These are phyloP conservation scores for Lordiphosa fenestrarum DNA, from an alignment of 2,888 invertebrate genomes.

Conservation along the genomic window DNA sequence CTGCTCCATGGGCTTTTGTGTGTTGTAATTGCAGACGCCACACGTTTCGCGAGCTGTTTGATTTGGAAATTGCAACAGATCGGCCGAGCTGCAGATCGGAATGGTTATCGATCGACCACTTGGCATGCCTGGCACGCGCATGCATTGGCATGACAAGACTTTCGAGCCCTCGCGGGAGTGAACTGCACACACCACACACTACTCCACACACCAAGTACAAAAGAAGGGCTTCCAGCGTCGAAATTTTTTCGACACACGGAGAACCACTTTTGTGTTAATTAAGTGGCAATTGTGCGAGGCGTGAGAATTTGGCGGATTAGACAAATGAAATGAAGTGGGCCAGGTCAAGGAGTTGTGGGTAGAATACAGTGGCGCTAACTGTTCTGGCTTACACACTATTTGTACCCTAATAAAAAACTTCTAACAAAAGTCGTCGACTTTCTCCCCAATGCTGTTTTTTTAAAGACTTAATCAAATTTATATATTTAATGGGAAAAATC, in stretches of 20 bases:
- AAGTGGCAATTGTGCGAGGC: conserved; percentile 72
- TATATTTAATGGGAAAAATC: too few species aligned
- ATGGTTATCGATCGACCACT: conserved; percentile 62
- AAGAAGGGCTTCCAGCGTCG: conserved; percentile 13
- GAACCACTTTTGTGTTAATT: conserved; percentile 52
- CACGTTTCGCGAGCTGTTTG: conserved; percentile 73
- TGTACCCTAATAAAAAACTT: too few species aligned
- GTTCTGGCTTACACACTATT: too few species aligned
- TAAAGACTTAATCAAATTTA: too few species aligned
- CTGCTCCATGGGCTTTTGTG: conserved; percentile 42
- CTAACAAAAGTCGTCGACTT: too few species aligned
- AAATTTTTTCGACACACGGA: conserved; percentile 39
- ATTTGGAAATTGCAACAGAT: conserved; percentile 73
- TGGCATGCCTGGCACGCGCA: conserved; percentile 75
- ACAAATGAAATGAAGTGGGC: conserved; percentile 30
- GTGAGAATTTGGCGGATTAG: conserved; percentile 73
- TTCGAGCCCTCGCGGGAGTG: conserved; percentile 47
- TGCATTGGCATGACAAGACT: conserved; percentile 76
- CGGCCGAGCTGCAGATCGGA: conserved; percentile 34
- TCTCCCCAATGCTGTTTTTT: too few species aligned
- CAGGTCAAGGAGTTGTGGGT: too few species aligned
- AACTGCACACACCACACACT: conserved; percentile 7
- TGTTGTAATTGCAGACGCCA: conserved; percentile 73
- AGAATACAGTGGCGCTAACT: too few species aligned
- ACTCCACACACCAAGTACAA: conserved; percentile 18